Conservation (phyloP, 2,113 vertebrate species). For the Narcine bancroftii region DNA sequence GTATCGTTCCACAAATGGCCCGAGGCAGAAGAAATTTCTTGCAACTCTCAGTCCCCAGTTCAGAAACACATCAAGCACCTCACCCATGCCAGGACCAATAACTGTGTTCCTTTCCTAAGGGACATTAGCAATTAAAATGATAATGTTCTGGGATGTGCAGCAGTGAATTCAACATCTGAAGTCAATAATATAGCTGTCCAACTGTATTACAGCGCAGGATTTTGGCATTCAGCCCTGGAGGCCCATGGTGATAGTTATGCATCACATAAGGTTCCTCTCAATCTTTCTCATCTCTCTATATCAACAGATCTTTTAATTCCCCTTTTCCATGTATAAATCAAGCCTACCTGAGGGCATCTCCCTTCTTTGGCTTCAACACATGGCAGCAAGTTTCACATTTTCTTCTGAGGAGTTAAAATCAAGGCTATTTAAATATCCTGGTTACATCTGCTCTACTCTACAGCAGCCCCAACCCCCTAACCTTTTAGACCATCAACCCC, state of each 20-base stretch:
- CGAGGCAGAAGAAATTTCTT: neutral
- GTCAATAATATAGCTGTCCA: neutral
- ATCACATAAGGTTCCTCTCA: neutral
- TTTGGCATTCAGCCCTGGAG: neutral
- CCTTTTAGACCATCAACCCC: too few species aligned
- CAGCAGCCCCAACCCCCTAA: too few species aligned
- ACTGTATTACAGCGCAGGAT: neutral
- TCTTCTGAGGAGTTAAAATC: too few species aligned
- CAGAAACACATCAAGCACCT: neutral
- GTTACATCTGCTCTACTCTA: too few species aligned
- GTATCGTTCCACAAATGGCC: neutral
- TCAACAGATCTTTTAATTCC: neutral
- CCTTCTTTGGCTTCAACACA: neutral
- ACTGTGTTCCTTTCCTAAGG: neutral
- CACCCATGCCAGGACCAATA: neutral
- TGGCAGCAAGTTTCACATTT: neutral
- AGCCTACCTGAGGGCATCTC: neutral
- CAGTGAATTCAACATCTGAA: neutral
- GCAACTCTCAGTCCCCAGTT: neutral
- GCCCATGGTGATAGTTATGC: neutral
- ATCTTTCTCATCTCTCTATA: neutral
- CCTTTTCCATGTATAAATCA: neutral
- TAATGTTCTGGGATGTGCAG: neutral
- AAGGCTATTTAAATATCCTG: too few species aligned
- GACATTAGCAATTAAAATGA: neutral